Base-by-base conservation (phyloP, 2,113 vertebrate genomes). In the western clawed frog (Xenopus tropicalis) region DNA sequence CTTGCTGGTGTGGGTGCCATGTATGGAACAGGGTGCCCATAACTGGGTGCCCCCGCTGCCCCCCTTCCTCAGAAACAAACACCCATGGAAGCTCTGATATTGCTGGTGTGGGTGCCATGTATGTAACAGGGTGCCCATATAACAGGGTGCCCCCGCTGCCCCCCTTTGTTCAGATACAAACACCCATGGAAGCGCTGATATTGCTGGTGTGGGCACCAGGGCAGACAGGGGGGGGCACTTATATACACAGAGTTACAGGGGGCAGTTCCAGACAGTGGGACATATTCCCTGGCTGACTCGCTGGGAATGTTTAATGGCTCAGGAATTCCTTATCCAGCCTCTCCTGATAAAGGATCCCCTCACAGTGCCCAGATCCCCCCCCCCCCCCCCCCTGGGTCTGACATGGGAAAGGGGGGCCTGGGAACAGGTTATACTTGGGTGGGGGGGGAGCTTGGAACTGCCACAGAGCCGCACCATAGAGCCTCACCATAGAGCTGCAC, bases 271-370 rank as follows among this genome's bases (percentile, higher is more conserved):
- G 2, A 3, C 6, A 8, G 6, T 37, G 1, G 29, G 29, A 37
- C 29, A 37, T 37, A 37, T 37, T 37, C 10, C 6, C 29, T 37
- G 29, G 29, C 6, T 37, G 70, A 72, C 44, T 72, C 46, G 54
- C 11, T 9, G 46, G 62, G 13, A 62, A 65, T 63, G 17, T 63
- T 63, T 63, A 29, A 63, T 63, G 24, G 29, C 14, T 14, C 25
- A 37, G 71, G 71, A 73, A 73, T 73, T 73, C 17, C 59, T 56
- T 52, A 64, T 72, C 70, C 59, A 52, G 58, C 13, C 69, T 5
- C 14, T 11, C 29, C 71, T 66, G 71, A 73, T 73, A 73, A 73
- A 46, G 21, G 20, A 23, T 12, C 14, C 44, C 14, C 29, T 37
- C 13, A 57, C 29, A 42, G 57, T 57, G 25, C 1, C 14, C 42